Base-by-base conservation (phyloP, 2,888 invertebrate genomes). In the Mythimna pallens region DNA sequence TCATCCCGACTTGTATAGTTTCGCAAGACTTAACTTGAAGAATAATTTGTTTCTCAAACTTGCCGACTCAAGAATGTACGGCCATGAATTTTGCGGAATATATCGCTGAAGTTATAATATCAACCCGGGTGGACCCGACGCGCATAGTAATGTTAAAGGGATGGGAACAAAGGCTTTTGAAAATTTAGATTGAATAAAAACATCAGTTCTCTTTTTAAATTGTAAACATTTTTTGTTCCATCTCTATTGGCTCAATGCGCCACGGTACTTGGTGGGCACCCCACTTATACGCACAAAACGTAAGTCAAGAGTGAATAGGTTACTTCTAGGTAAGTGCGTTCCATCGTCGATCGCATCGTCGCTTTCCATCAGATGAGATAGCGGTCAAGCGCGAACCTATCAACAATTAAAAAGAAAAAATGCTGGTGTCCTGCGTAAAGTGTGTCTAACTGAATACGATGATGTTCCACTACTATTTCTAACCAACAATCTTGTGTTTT, bases 21-120 rank as follows among this genome's bases (percentile, higher is more conserved):
- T 66, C 69, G 12, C 66, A 74, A 78, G 74, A 82, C 75, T 70
- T 74, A 74, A 76, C 76, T 81, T 81, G 85, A 86, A 87, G 76
- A 80, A 79, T 85, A 88, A 89, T 89, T 89, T 87, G 87, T 87
- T 87, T 87, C 80, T 70, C 73, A 74, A 82, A 87, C 82, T 87
- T 76, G 67, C 77, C 50, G 65, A 81, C 70, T 80, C 78, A 83
- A 85, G 85, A 85, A 86, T 86, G 79, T 81, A 80, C 73, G 83
- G 78, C 83, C 83, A 80, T 78, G 86, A 82, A 88, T 87, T 84
- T 82, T 12, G 70, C 72, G 82, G 87, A 81, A 89, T 87, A 89
- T 89, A 89, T 89, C 86, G 81, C 82, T 64, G 85, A 89, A 90
- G 87, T 90, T 90, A 82, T 85, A 86, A 86, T 88, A 89, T 88